These are phyloP conservation scores for Lepas anatifera DNA, from an alignment of 2,888 invertebrate species.

Conservation along the genomic window DNA sequence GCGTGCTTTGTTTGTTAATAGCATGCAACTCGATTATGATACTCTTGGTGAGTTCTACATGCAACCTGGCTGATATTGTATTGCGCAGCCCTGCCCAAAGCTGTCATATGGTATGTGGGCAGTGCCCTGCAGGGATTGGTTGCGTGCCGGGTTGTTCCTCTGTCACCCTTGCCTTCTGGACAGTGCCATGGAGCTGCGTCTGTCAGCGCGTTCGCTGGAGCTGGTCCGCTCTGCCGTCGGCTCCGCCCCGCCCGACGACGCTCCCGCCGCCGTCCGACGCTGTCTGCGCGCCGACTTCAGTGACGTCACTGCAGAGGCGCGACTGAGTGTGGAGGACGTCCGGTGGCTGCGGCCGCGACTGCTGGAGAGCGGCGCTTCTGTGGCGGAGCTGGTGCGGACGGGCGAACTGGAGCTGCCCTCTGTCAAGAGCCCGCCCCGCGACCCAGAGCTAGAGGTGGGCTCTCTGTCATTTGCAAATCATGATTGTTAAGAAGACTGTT, in stretches of 20 bases:
- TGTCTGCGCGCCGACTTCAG: neutral
- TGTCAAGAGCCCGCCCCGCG: neutral
- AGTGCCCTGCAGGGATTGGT: no score
- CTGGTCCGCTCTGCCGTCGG: neutral
- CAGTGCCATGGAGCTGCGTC: neutral
- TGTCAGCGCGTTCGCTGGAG: neutral
- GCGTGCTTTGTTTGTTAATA: no score
- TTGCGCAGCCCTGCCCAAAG: no score
- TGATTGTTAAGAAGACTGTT: no score
- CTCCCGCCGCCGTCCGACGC: neutral
- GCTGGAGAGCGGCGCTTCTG: neutral
- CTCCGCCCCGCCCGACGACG: neutral
- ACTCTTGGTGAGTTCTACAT: no score
- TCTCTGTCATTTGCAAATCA: no score
- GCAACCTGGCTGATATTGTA: no score
- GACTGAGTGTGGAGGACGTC: neutral
- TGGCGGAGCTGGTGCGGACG: neutral
- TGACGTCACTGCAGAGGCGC: no score
- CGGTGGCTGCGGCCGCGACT: neutral
- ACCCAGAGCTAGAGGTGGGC: neutral
- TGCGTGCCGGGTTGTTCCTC: no score
- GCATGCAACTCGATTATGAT: no score
- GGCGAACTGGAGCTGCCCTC: neutral
- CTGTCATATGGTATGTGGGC: no score
- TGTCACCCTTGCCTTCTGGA: no score